Percentiles rank a stretch among this genome's conserved stretches.
Evolutionary conservation across 2,797 vertebrate genomes (phyloP).

Genomic region (Nyctibius grandis): DNA sequence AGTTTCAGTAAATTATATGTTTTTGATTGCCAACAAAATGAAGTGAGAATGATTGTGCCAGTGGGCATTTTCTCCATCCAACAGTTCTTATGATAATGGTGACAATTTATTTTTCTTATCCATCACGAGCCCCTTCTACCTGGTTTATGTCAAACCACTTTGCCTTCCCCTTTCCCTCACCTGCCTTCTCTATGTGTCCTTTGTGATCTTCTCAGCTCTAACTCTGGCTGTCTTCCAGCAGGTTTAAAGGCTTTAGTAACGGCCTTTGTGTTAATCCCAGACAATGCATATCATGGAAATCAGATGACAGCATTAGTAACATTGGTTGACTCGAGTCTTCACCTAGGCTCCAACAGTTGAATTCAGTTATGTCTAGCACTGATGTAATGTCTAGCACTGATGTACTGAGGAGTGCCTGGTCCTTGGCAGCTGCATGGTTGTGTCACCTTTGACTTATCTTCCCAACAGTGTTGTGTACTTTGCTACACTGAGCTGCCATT

Average conservation of each 20-base stretch:
- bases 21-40: neutral
- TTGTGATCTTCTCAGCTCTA: neutral
- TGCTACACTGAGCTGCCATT: conserved; percentile 15
- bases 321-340: neutral
- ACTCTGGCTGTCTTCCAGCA: neutral
- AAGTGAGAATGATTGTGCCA: neutral
- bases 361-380: neutral
- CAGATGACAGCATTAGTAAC: neutral
- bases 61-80: neutral
- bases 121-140: neutral
- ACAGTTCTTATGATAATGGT: neutral
- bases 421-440: neutral
- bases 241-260: neutral
- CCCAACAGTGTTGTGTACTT: conserved; percentile 15
- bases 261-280: neutral
- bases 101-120: neutral
- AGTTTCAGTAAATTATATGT: neutral
- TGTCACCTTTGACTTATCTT: conserved; percentile 39
- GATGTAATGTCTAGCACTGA: neutral
- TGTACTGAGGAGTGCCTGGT: neutral
- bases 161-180: neutral
- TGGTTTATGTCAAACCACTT: neutral
- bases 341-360: neutral
- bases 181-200: neutral
- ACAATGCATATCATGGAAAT: neutral